A percentile compares a stretch with the other conserved stretches of the same genome.
Conservation (phyloP, 2,113 vertebrate species). For the Donacobius atricapilla region DNA sequence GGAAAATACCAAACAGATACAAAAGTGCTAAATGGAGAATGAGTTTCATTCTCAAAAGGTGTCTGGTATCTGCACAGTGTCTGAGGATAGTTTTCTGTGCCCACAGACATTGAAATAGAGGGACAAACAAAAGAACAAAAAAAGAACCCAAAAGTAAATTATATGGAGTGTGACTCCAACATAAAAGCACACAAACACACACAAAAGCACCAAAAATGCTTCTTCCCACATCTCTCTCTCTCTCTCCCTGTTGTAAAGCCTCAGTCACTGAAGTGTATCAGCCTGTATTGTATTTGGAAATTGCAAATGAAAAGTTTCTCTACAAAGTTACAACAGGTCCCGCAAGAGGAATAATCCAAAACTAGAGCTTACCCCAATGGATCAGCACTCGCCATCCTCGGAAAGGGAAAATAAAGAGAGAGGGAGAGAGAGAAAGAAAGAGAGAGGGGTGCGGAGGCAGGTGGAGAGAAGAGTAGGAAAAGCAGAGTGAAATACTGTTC, state of each 20-base stretch:
- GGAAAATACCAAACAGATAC: background rate
- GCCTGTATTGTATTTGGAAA: background rate
- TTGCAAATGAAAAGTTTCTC: slow-evolving; percentile 15
- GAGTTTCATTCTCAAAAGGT: background rate
- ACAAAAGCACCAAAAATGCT: slow-evolving; percentile 46
- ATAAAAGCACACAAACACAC: background rate
- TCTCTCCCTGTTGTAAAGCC: slow-evolving; percentile 4
- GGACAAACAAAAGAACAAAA: slow-evolving; percentile 2
- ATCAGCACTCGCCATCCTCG: slow-evolving; percentile 64
- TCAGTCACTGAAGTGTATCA: background rate
- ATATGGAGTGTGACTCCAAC: slow-evolving; percentile 31
- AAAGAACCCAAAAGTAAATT: slow-evolving; percentile 5
- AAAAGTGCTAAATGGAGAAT: background rate
- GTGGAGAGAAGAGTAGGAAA: slow-evolving; percentile 71
- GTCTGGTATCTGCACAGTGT: background rate
- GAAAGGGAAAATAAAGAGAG: slow-evolving; percentile 36
- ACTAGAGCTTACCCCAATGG: slow-evolving; percentile 54
- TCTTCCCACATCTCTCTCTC: slow-evolving; percentile 54
- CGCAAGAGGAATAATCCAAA: slow-evolving; percentile 54
- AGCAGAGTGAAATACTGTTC: slow-evolving; percentile 70
- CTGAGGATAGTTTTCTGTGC: slow-evolving; percentile 16
- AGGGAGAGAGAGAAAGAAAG: slow-evolving; percentile 29
- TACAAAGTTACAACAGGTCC: slow-evolving; percentile 54
- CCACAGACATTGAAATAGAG: background rate
- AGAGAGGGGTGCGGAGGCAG: slow-evolving; percentile 53